Conservation (phyloP, 2,113 vertebrate species). For the Dendropsophus ebraccatus region DNA sequence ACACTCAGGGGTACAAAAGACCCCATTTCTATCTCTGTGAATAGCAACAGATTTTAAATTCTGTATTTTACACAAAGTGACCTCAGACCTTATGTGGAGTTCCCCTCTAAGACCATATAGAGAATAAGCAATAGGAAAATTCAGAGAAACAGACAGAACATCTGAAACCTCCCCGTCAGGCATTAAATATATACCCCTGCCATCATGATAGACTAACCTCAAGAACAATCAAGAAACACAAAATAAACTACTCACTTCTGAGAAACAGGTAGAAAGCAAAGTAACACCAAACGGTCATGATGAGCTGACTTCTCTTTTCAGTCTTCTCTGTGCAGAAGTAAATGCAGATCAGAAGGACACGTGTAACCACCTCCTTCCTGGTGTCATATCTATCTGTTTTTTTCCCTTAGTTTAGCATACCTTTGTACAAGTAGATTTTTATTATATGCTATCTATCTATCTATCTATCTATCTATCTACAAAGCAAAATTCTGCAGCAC, state of each 20-base stretch:
- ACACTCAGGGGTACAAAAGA: too few relatives aligned
- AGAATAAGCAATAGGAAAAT: background rate
- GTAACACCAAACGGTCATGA: background rate
- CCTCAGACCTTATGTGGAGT: background rate
- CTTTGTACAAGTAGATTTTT: background rate
- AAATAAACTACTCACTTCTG: background rate
- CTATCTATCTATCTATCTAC: too few relatives aligned
- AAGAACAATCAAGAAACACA: background rate
- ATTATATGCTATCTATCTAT: background rate
- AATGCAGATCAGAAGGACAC: background rate
- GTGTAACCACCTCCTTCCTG: conserved; percentile 12
- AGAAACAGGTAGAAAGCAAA: background rate
- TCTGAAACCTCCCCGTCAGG: background rate
- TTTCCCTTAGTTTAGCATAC: background rate
- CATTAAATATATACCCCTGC: background rate
- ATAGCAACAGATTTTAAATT: too few relatives aligned
- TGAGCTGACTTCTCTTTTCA: background rate
- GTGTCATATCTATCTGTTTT: background rate
- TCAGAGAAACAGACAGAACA: background rate
- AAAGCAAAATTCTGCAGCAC: too few relatives aligned
- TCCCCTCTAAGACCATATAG: background rate
- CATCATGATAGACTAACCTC: background rate
- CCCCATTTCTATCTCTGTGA: too few relatives aligned
- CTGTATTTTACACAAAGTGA: background rate
- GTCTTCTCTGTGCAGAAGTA: background rate